Conservation (phyloP, 2,113 vertebrate species). For the Trichechus manatus region DNA sequence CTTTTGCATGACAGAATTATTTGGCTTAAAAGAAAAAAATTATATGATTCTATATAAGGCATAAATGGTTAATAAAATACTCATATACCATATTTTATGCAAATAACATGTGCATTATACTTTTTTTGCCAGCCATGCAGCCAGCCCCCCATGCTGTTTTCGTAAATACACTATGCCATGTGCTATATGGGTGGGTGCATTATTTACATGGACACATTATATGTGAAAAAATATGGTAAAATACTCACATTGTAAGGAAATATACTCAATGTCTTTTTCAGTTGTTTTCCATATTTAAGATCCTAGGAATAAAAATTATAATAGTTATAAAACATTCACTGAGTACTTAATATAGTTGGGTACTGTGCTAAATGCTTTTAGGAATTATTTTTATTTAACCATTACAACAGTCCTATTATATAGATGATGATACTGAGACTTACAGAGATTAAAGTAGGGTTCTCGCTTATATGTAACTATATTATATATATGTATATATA, state of each 20-base stretch:
- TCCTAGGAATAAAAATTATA: constrained; percentile 51
- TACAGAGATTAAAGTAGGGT: not conserved
- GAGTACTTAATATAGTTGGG: not conserved
- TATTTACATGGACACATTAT: too few species aligned
- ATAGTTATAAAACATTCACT: not conserved
- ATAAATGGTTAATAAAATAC: constrained; percentile 45
- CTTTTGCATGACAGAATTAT: constrained; percentile 46
- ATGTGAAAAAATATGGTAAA: not conserved
- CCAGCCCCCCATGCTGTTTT: not conserved
- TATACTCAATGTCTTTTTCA: constrained; percentile 17
- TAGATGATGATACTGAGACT: not conserved
- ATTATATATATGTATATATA: not conserved
- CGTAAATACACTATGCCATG: too few species aligned
- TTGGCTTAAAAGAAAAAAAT: constrained; percentile 64
- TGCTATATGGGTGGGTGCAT: too few species aligned
- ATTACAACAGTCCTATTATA: constrained; percentile 10
- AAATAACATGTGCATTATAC: not conserved
- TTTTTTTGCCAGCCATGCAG: not conserved
- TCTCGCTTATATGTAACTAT: constrained; percentile 39
- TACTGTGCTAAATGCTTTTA: not conserved
- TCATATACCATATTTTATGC: not conserved
- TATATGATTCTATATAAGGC: constrained; percentile 21
- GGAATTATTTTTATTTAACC: constrained; percentile 54
- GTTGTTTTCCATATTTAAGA: not conserved
- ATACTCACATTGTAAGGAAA: constrained; percentile 58